A percentile compares a stretch with the other conserved stretches of the same genome.
These are phyloP conservation scores for Polyommatus iphigenia DNA, from an alignment of 2,888 invertebrate species.

Conservation along the genomic window DNA sequence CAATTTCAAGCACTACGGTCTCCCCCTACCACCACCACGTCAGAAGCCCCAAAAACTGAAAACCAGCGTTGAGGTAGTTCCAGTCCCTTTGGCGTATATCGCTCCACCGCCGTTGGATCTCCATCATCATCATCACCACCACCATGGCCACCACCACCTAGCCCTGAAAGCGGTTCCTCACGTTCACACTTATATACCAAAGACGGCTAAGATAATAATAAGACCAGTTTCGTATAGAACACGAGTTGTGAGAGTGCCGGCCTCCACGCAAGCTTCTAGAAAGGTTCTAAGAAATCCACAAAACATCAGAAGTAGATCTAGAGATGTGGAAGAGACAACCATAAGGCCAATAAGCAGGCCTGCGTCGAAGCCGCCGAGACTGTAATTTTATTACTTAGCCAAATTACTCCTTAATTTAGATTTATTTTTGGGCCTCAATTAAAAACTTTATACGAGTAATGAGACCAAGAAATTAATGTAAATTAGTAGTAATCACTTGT, in stretches of 20 bases:
- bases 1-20: slow-evolving; percentile 57
- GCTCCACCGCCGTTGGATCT: slow-evolving; percentile 62
- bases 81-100: slow-evolving; percentile 68
- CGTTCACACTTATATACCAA: slow-evolving; percentile 61
- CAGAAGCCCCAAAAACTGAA: slow-evolving; percentile 58
- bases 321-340: slow-evolving; percentile 63
- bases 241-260: slow-evolving; percentile 47
- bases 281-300: slow-evolving; percentile 44
- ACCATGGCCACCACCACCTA: slow-evolving; percentile 40
- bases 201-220: slow-evolving; percentile 60
- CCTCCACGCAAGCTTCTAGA: slow-evolving; percentile 49
- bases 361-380: slow-evolving; percentile 58
- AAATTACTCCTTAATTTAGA: slow-evolving; percentile 35
- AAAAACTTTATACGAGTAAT: background rate
- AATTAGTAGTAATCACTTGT: background rate
- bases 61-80: slow-evolving; percentile 68
- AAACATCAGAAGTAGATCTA: slow-evolving; percentile 46
- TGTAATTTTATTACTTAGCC: slow-evolving; percentile 46
- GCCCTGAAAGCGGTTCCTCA: slow-evolving; percentile 47
- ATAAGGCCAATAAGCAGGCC: slow-evolving; percentile 57
- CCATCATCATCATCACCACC: slow-evolving; percentile 49
- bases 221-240: slow-evolving; percentile 55
- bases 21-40: slow-evolving; percentile 46
- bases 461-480: background rate
- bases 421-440: slow-evolving; percentile 32